Evolutionary conservation across 2,113 vertebrate species (phyloP).

Genomic region (Otocyon megalotis): DNA sequence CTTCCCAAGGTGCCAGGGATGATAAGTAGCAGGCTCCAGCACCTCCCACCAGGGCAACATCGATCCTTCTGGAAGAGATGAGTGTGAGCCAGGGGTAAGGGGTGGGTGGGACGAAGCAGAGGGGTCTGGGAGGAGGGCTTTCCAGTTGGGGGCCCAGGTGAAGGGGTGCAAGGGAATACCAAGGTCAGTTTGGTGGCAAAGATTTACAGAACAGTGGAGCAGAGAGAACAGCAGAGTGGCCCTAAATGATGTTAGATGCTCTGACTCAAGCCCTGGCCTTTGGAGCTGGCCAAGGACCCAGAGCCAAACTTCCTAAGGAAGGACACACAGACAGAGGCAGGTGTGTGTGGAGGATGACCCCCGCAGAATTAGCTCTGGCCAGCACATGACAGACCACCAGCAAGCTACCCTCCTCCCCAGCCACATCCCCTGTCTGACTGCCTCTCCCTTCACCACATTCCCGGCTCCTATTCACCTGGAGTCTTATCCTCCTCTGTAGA

Average conservation of each 20-base stretch:
- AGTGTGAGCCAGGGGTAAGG: not conserved
- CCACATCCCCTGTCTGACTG: not conserved
- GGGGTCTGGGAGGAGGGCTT: not conserved
- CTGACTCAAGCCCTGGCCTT: not conserved
- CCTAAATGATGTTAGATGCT: not conserved
- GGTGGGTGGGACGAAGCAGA: rapidly evolving
- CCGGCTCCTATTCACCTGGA: too few relatives aligned
- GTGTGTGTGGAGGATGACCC: not conserved
- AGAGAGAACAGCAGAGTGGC: not conserved
- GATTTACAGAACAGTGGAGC: not conserved
- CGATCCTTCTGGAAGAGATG: not conserved
- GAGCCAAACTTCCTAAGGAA: not conserved
- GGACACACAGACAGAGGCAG: not conserved
- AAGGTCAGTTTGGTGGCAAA: not conserved
- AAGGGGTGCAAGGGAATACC: not conserved
- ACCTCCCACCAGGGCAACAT: not conserved
- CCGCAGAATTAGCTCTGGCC: not conserved
- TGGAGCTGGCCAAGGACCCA: not conserved
- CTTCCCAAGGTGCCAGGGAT: not conserved
- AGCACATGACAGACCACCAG: rapidly evolving
- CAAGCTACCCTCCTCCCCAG: not conserved
- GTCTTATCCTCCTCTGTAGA: not conserved
- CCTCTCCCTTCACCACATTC: not conserved
- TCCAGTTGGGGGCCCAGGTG: not conserved
- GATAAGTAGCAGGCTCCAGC: not conserved